Evolutionary conservation across 2,797 vertebrate genomes (phyloP).

Genomic region (Chiroxiphia lanceolata): DNA sequence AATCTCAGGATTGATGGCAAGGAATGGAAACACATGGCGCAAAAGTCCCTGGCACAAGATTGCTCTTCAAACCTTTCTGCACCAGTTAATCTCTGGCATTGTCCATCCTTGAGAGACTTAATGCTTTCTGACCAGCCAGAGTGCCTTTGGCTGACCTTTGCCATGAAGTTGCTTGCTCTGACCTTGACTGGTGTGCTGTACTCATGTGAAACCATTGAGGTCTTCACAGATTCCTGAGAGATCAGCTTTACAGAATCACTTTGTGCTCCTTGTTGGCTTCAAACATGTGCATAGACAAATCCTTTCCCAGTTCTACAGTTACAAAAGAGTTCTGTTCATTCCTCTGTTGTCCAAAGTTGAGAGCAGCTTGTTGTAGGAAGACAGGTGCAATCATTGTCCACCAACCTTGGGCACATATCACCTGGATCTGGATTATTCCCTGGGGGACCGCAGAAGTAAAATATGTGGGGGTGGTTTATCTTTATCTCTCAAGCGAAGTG

Average conservation of each 20-base stretch:
- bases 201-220: neutral
- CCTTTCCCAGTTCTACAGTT: neutral
- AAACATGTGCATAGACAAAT: neutral
- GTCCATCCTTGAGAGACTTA: neutral
- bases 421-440: neutral
- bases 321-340: neutral
- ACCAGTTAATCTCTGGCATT: slow-evolving; percentile 36
- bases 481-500: neutral
- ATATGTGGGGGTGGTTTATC: neutral
- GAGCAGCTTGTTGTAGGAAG: neutral
- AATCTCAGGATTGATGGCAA: neutral
- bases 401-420: neutral
- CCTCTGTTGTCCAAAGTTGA: neutral
- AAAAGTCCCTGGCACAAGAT: neutral
- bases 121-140: neutral
- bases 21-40: slow-evolving; percentile 23
- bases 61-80: slow-evolving; percentile 44
- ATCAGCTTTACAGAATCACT: neutral
- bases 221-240: neutral
- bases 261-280: neutral
- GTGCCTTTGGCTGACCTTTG: slow-evolving; percentile 42
- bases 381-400: neutral
- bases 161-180: neutral
- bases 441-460: neutral
- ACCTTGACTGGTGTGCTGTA: slow-evolving; percentile 3